Base-by-base conservation (phyloP, 2,113 vertebrate genomes). In the Falco punctatus region DNA sequence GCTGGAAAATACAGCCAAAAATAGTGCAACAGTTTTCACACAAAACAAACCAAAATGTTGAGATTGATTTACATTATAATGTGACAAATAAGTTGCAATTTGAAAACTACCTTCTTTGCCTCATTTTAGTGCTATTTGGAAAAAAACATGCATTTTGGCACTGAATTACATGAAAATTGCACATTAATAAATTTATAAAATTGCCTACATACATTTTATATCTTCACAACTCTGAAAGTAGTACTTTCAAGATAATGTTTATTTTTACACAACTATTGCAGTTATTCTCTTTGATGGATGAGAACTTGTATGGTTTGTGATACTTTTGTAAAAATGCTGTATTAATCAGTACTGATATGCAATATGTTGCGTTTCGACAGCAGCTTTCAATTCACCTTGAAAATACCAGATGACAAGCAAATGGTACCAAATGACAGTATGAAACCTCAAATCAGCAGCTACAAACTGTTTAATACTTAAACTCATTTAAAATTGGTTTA, bases 121-220 rank as follows among this genome's bases (percentile, higher is more conserved):
- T 98, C 97, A 10, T 91, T 97, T 96, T 97, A 97, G 94, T 95
- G 95, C 97, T 98, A 95, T 96, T 96, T 98, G 97, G 96, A 97
- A 97, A 97, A 98, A 91, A 42, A 95, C 95, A 98, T 96, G 97
- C 95, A 98, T 98, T 98, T 98, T 98, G 98, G 98, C 98, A 98
- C 97, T 26, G 96, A 95, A 91, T 94, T 90, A 86, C 86, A 95
- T 94, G 38, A 92, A 97, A 90, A 87, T 7, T 90, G 88, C 75
- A 92, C 51, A 89, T 74, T 90, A 96, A 95, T 92, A 97, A 97
- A 97, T 88, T 35, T 93, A 73, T 91, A 94, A 78, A 88, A 88
- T 90, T 96, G 92, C 52, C 35, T 92, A 82, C 58, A 73, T 48
- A 66, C 23, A 48, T 61, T 61, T 62, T 48, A 17, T 84, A 90